Evolutionary conservation across 1,140 invertebrate species (phyloP), one percentile per base, ranked within the genome.

Genomic region (Ctenoplectra terminalis): DNA sequence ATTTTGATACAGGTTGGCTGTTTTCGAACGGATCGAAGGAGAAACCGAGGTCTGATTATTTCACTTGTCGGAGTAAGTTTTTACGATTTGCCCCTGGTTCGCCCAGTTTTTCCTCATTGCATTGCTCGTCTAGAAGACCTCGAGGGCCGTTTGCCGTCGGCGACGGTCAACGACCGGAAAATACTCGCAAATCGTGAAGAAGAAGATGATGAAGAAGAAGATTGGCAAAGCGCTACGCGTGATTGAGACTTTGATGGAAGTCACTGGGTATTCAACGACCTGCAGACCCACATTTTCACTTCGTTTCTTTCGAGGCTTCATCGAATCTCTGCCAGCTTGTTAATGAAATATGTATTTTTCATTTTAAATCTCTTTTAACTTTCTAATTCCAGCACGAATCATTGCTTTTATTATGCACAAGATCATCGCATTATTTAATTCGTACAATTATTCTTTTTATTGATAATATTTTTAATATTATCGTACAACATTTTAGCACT

Each of bases 111-210:
- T 91, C 89, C 85, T 26, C 64, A 71, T 52, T 43, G 75, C 70
- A 63, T 56, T 61, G 50, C 72, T 67, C 37, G 66, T 71, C 82
- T 67, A 61, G 58, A 54, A 74, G 70, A 54, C 83, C 81, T 82
- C 74, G 79, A 87, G 85, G 85, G 87, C 64, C 83, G 81, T 66
- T 86, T 64, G 71, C 84, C 85, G 85, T 77, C 83, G 83, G 73
- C 71, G 77, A 86, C 86, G 90, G 91, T 92, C 90, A 90, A 87
- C 85, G 91, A 92, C 90, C 91, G 90, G 88, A 88, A 90, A 91
- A 89, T 82, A 79, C 87, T 76, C 50, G 37, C 60, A 34, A 60
- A 88, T 88, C 78, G 80, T 71, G 75, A 81, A 78, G 79, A 88
- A 87, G 87, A 87, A 85, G 83, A 86, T 60, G 86, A 29, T 77